Evolutionary conservation across 2,113 vertebrate species (phyloP).

Genomic region (Lipophrys pholis): DNA sequence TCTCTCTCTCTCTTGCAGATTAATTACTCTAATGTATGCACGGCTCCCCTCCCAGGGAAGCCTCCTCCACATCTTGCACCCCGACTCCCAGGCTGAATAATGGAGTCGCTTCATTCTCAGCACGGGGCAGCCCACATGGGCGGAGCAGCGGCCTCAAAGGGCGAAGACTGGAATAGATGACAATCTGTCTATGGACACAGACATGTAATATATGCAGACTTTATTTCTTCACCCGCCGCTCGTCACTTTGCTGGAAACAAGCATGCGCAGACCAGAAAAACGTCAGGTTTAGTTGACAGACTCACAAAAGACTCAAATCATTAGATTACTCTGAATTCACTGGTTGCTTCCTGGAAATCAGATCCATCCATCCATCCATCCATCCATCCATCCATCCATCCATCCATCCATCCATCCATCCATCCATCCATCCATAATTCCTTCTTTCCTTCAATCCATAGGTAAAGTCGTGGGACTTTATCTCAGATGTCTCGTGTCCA

Average conservation of each 20-base stretch:
- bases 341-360: too few species aligned
- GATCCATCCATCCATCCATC: too few species aligned
- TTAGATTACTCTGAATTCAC: too few species aligned
- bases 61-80: slow-evolving; percentile 45
- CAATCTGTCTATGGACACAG: slow-evolving; percentile 14
- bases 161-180: slow-evolving; percentile 13
- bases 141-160: slow-evolving; percentile 44
- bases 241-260: not conserved
- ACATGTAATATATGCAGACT: not conserved
- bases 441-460: too few species aligned
- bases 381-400: too few species aligned
- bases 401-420: too few species aligned
- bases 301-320: too few species aligned
- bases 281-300: not conserved
- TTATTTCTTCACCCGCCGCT: not conserved
- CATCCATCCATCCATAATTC: too few species aligned
- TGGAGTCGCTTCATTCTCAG: slow-evolving; percentile 45
- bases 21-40: slow-evolving; percentile 68
- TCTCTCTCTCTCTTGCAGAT: slow-evolving; percentile 60
- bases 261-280: not conserved
- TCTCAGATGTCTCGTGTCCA: too few species aligned
- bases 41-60: slow-evolving; percentile 51
- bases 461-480: too few species aligned
- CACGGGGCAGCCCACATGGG: slow-evolving; percentile 50
- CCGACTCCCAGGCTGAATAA: slow-evolving; percentile 37